Conservation (phyloP, 2,797 vertebrate species). For the Lutjanus campechanus region DNA sequence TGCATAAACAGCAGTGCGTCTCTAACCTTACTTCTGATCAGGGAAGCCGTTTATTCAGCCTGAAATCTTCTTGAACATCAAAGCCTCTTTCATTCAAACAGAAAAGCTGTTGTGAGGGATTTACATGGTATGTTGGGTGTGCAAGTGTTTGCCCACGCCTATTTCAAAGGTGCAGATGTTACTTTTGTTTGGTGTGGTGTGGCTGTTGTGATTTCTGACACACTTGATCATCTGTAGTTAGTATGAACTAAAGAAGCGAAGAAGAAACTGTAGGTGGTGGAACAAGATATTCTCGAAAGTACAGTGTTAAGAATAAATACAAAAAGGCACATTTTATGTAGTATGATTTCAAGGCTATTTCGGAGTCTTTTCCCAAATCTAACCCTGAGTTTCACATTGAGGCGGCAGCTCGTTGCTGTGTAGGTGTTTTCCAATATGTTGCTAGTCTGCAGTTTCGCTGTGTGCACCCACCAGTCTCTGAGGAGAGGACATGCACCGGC, state of each 20-base stretch:
- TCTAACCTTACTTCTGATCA: not conserved
- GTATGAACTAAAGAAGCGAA: not conserved
- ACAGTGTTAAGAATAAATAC: not conserved
- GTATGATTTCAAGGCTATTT: not conserved
- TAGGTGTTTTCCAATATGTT: constrained; percentile 34
- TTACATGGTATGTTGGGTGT: constrained; percentile 1
- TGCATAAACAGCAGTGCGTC: not conserved
- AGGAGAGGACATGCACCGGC: constrained; percentile 36
- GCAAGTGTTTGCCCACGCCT: not conserved
- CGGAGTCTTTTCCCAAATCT: not conserved
- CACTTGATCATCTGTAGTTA: not conserved
- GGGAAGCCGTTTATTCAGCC: not conserved
- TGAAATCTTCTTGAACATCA: not conserved
- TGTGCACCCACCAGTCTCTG: constrained; percentile 10
- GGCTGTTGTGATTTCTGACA: not conserved
- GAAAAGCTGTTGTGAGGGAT: not conserved
- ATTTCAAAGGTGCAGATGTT: not conserved
- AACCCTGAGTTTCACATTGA: not conserved
- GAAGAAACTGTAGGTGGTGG: not conserved
- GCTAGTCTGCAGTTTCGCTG: constrained; percentile 15
- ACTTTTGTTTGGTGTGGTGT: not conserved
- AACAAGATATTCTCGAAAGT: not conserved
- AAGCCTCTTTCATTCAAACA: not conserved
- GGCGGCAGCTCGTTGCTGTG: not conserved
- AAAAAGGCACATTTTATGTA: not conserved